These are phyloP conservation scores for Cladopsammia gracilis DNA, from an alignment of 64 coral and sea anemone species.

Conservation along the genomic window DNA sequence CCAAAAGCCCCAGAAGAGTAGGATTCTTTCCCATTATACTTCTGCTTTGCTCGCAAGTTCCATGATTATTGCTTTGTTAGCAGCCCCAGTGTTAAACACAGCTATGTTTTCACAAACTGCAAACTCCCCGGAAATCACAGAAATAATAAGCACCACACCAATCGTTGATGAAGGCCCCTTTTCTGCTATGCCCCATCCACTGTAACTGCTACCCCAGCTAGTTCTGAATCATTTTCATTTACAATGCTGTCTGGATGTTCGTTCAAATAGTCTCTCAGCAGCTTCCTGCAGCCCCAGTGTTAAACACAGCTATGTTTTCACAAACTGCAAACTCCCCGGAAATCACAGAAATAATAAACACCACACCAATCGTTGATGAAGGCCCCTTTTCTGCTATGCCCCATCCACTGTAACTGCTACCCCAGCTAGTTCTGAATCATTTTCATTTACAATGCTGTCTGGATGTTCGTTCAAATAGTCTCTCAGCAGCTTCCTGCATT, in stretches of 20 bases:
- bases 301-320: no score
- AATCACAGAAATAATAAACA: constrained; percentile 37
- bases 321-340: background rate
- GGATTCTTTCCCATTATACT: no score
- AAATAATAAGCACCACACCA: constrained; percentile 17
- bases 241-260: constrained; percentile 28
- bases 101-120: no score
- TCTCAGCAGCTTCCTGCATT: constrained; percentile 31
- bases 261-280: constrained; percentile 10
- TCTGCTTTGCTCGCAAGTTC: no score
- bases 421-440: background rate
- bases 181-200: constrained; percentile 68
- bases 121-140: background rate
- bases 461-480: constrained; percentile 16
- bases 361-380: background rate
- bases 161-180: constrained; percentile 45
- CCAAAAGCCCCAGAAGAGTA: no score
- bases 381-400: constrained; percentile 71
- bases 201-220: constrained; percentile 41
- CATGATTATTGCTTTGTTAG: no score
- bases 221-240: background rate
- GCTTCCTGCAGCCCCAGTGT: no score
- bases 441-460: constrained; percentile 15
- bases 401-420: constrained; percentile 53
- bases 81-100: no score